Percentiles rank a stretch among this genome's conserved stretches.
Evolutionary conservation across 1,140 invertebrate genomes (phyloP).

Genomic region (Ceratina calcarata): DNA sequence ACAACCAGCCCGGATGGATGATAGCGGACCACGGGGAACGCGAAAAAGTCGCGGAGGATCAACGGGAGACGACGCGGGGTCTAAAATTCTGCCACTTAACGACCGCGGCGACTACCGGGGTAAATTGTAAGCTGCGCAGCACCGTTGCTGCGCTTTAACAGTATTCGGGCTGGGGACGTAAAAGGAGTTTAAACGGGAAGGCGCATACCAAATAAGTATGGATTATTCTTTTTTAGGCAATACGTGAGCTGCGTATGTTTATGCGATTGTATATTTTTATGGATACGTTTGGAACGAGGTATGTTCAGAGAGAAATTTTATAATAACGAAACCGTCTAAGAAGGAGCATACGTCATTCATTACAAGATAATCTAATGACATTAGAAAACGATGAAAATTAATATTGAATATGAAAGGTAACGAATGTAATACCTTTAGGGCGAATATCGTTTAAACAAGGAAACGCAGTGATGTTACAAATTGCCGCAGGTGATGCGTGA

Average conservation of each 20-base stretch:
- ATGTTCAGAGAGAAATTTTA: too few relatives aligned
- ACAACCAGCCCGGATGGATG: conserved; percentile 33
- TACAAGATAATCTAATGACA: too few relatives aligned
- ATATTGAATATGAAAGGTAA: too few relatives aligned
- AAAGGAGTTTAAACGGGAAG: conserved; percentile 12
- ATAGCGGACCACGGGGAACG: conserved; percentile 23
- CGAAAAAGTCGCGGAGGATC: conserved; percentile 17
- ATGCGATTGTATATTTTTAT: too few relatives aligned
- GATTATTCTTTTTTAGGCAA: conserved; percentile 6
- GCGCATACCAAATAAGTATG: neutral
- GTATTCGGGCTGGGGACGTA: conserved; percentile 8
- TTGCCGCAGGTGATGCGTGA: too few relatives aligned
- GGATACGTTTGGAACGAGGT: too few relatives aligned
- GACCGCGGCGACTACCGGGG: neutral
- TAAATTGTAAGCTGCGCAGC: conserved; percentile 3
- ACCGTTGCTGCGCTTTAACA: neutral
- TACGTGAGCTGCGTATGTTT: neutral
- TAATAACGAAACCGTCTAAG: too few relatives aligned
- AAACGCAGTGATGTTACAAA: too few relatives aligned
- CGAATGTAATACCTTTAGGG: too few relatives aligned
- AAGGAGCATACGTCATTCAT: too few relatives aligned
- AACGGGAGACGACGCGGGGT: neutral
- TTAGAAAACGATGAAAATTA: too few relatives aligned
- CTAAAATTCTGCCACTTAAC: conserved; percentile 30
- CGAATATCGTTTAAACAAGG: too few relatives aligned